These are phyloP conservation scores for Merodon equestris DNA, from an alignment of 2,888 invertebrate genomes.

Conservation along the genomic window DNA sequence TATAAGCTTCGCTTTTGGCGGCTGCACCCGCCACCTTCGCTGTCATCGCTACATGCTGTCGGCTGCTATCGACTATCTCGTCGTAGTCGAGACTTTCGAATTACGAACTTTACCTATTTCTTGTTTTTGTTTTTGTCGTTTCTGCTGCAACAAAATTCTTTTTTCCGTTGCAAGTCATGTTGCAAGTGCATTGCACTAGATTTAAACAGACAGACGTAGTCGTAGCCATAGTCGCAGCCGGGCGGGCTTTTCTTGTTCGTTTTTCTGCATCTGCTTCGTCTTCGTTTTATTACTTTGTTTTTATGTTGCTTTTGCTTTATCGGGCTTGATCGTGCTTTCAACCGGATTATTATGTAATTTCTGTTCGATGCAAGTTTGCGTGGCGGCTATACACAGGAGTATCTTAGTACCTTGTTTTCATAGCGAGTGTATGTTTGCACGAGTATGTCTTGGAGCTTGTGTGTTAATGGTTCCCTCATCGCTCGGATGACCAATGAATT, in stretches of 20 bases:
- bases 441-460: constrained; percentile 29
- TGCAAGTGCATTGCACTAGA: constrained; percentile 68
- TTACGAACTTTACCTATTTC: constrained; percentile 20
- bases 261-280: constrained; percentile 4
- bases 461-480: constrained; percentile 69
- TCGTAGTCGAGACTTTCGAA: constrained; percentile 58
- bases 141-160: constrained; percentile 31
- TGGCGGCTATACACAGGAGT: constrained; percentile 13
- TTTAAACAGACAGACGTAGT: constrained; percentile 46
- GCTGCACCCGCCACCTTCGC: not conserved
- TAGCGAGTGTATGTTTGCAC: too few species aligned
- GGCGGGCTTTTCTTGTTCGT: not conserved
- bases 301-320: constrained; percentile 32
- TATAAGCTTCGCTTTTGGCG: not conserved
- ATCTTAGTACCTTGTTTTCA: too few species aligned
- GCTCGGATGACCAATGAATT: constrained; percentile 76
- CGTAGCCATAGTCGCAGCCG: not conserved
- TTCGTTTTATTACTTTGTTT: constrained; percentile 17
- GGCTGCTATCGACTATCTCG: too few species aligned
- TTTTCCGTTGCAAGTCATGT: constrained; percentile 52
- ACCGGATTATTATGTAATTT: constrained; percentile 59
- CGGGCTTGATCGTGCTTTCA: constrained; percentile 60
- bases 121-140: not conserved
- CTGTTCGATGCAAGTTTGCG: constrained; percentile 55
- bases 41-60: not conserved